Percentiles rank a stretch among this genome's conserved stretches.
These are phyloP conservation scores for Hirudinaria manillensis DNA, from an alignment of 2,888 invertebrate species.

Conservation along the genomic window DNA sequence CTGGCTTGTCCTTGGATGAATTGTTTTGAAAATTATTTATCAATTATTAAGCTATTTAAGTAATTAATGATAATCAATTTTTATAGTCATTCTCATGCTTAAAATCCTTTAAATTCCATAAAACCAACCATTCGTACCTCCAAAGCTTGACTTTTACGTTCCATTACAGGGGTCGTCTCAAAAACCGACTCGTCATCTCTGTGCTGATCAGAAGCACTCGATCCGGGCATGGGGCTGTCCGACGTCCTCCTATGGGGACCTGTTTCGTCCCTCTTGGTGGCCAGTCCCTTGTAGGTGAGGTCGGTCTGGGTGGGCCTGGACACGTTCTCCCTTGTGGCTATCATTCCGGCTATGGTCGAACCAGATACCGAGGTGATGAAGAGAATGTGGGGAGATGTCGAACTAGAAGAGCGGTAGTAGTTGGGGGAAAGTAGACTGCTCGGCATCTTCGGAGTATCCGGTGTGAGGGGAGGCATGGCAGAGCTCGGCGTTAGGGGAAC, in stretches of 20 bases:
- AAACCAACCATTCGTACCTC: too few species aligned
- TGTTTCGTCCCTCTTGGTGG: not conserved
- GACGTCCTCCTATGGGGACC: too few species aligned
- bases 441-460: not conserved
- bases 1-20: not conserved
- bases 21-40: not conserved
- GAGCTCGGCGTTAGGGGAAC: not conserved
- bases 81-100: too few species aligned
- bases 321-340: conserved; percentile 12
- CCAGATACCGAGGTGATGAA: not conserved
- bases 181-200: not conserved
- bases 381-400: not conserved
- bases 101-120: too few species aligned
- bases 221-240: too few species aligned
- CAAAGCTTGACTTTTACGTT: too few species aligned
- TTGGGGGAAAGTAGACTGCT: not conserved
- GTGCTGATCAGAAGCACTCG: not conserved
- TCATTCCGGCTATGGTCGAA: conserved; percentile 17
- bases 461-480: not conserved
- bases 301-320: conserved; percentile 21
- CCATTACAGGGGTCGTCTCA: not conserved
- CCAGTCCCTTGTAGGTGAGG: conserved; percentile 15
- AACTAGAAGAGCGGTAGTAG: not conserved
- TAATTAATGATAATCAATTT: too few species aligned
- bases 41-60: too few species aligned